Percentiles rank a stretch among this genome's conserved stretches.
Evolutionary conservation across 2,888 invertebrate species (phyloP).

Genomic region (Camponotus fellah): DNA sequence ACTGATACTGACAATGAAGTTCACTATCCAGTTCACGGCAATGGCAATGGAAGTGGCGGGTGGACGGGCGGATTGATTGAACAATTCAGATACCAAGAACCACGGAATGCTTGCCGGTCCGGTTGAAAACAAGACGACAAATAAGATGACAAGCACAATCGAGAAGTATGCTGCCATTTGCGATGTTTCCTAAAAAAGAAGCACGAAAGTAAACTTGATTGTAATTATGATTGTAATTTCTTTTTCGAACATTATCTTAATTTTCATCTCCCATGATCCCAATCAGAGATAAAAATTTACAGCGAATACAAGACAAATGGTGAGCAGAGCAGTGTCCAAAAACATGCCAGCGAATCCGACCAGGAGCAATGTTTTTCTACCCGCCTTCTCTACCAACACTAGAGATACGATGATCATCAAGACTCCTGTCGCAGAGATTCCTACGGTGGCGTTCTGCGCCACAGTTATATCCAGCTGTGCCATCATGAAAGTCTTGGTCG

Average conservation of each 20-base stretch:
- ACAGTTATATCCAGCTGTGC: conserved; percentile 89
- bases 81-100: conserved; percentile 96
- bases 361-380: conserved; percentile 93
- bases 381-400: conserved; percentile 93
- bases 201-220: neutral
- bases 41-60: conserved; percentile 95
- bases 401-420: conserved; percentile 95
- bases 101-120: conserved; percentile 98
- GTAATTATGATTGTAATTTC: too few relatives aligned
- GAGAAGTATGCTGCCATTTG: conserved; percentile 90
- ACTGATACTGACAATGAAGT: conserved; percentile 92
- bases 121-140: conserved; percentile 96
- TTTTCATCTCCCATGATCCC: neutral
- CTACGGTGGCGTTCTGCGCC: conserved; percentile 94
- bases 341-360: conserved; percentile 94
- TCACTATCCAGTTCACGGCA: conserved; percentile 95
- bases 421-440: conserved; percentile 95
- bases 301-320: conserved; percentile 88
- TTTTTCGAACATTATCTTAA: neutral
- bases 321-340: conserved; percentile 90
- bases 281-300: conserved; percentile 80
- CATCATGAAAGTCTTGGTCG: conserved; percentile 92
- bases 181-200: conserved; percentile 82
- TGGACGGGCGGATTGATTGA: conserved; percentile 94
- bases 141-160: conserved; percentile 92